phyloP scores from a whole-genome alignment of 1,140 invertebrate genomes.

The Apis florea region DNA sequence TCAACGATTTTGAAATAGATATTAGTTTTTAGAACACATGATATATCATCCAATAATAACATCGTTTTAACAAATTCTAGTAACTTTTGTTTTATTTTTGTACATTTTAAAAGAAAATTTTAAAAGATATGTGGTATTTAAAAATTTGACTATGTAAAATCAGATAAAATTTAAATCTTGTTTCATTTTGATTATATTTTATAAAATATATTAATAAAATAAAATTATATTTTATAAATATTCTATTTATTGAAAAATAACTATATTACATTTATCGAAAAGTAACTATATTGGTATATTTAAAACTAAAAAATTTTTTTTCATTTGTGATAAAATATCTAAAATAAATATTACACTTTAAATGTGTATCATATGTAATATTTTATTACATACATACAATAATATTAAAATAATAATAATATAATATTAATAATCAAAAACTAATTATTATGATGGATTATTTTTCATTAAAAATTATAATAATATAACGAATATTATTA shows the following conservation, averaged over 20 bases:
- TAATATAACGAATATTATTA: neutral
- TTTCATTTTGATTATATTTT: neutral
- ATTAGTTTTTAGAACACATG: neutral
- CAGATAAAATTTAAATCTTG: neutral
- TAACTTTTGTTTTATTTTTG: conserved; percentile 3
- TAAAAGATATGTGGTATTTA: neutral
- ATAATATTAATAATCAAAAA: neutral
- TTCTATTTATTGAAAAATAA: neutral
- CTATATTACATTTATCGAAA: neutral
- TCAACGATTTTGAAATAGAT: neutral
- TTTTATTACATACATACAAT: neutral
- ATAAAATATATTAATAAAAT: too few relatives aligned
- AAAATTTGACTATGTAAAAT: neutral
- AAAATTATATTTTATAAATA: too few relatives aligned
- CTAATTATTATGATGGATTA: neutral
- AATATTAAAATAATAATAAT: neutral
- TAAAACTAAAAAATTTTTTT: neutral
- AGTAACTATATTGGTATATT: neutral
- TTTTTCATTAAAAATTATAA: neutral
- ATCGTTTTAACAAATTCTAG: neutral
- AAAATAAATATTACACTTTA: neutral
- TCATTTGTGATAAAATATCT: neutral
- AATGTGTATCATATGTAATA: neutral
- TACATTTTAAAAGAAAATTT: neutral
- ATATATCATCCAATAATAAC: neutral